Conservation (phyloP, 2,113 vertebrate species). For the Mus musculus region DNA sequence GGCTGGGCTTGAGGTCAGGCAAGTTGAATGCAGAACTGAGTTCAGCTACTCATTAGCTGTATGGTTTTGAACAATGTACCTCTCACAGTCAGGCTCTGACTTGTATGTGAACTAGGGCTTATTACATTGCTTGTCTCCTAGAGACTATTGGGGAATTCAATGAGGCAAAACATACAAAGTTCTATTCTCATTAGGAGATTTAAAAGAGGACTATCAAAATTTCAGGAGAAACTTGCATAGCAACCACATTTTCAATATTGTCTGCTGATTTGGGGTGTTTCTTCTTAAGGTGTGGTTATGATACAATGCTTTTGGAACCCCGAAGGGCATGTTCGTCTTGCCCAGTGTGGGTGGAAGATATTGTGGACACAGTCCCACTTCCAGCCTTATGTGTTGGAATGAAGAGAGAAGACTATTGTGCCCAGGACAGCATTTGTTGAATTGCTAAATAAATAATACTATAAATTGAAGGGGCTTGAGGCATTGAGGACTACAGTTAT, state of each 20-base stretch:
- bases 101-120: not conserved
- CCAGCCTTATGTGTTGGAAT: not conserved
- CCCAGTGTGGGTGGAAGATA: not conserved
- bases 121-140: not conserved
- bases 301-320: not conserved
- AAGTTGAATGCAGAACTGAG: not conserved
- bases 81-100: not conserved
- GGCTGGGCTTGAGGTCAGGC: not conserved
- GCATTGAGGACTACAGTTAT: not conserved
- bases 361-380: not conserved
- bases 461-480: not conserved
- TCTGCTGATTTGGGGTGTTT: not conserved
- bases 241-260: slow-evolving; percentile 3
- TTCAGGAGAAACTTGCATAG: slow-evolving; percentile 14
- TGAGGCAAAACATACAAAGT: slow-evolving; percentile 2
- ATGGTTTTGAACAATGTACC: not conserved
- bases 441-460: not conserved
- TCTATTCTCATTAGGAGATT: not conserved
- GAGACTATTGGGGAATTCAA: not conserved
- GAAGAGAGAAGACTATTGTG: not conserved
- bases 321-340: not conserved
- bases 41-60: not conserved
- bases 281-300: not conserved
- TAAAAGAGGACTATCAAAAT: not conserved
- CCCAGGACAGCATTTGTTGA: not conserved